These are phyloP conservation scores for Dinomys branickii DNA, from an alignment of 2,113 vertebrate genomes.

Conservation along the genomic window DNA sequence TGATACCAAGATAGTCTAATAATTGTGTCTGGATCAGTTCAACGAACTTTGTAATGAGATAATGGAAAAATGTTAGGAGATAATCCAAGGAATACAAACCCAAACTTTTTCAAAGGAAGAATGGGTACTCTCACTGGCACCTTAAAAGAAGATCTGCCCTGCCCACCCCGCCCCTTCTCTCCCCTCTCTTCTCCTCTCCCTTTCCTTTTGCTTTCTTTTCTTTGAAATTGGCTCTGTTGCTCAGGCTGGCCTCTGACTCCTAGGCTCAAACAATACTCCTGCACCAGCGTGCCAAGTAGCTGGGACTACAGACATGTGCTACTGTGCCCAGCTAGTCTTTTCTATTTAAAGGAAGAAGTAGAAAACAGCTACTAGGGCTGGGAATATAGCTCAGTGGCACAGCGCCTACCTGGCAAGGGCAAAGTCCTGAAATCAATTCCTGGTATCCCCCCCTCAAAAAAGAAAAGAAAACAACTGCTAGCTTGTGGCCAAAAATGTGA, in stretches of 20 bases:
- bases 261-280: not conserved
- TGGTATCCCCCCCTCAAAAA: no score
- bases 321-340: not conserved
- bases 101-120: slow-evolving; percentile 55
- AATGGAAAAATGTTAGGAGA: slow-evolving; percentile 34
- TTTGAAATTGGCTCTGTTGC: not conserved
- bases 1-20: not conserved
- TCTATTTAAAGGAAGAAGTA: slow-evolving; percentile 37
- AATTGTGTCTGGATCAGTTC: slow-evolving; percentile 18
- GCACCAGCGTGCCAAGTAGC: not conserved
- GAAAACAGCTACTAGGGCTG: slow-evolving; percentile 5
- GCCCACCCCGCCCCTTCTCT: no score
- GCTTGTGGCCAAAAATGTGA: not conserved
- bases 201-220: not conserved
- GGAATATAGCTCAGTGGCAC: no score
- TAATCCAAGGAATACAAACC: slow-evolving; percentile 18
- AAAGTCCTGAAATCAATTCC: no score
- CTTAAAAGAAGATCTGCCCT: slow-evolving; percentile 23
- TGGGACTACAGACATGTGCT: not conserved
- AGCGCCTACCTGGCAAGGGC: no score
- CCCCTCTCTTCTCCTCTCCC: no score
- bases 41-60: slow-evolving; percentile 1
- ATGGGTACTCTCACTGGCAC: not conserved
- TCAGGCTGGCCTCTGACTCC: not conserved
- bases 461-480: slow-evolving; percentile 9